Evolutionary conservation across 2,888 invertebrate genomes (phyloP).

Genomic region (Cryptus viduatorius): DNA sequence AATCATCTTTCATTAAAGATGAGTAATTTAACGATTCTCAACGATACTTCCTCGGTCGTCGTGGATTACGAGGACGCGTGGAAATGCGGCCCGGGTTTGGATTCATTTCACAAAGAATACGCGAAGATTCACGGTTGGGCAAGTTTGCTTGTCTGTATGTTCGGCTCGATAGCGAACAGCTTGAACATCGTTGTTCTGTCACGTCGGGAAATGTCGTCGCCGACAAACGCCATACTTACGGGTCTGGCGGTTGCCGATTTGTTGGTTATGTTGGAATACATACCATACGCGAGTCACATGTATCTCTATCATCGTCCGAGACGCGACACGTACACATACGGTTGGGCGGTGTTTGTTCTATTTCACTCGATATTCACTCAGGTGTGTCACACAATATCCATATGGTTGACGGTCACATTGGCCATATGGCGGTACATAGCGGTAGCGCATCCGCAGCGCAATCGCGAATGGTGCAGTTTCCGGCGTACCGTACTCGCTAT

Average conservation of each 20-base stretch:
- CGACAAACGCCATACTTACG: conserved; percentile 96
- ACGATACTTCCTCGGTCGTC: conserved; percentile 53
- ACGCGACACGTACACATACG: conserved; percentile 88
- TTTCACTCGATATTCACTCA: conserved; percentile 96
- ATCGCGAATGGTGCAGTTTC: conserved; percentile 93
- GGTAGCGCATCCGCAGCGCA: conserved; percentile 93
- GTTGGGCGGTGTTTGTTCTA: conserved; percentile 94
- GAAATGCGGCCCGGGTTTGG: conserved; percentile 87
- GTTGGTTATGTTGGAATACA: conserved; percentile 97
- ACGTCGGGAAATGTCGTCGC: conserved; percentile 95
- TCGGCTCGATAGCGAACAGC: conserved; percentile 96
- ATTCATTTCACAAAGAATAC: conserved; percentile 89
- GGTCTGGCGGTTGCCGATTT: conserved; percentile 96
- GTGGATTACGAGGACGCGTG: conserved; percentile 71
- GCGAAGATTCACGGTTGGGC: conserved; percentile 93
- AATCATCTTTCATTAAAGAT: conserved; percentile 41
- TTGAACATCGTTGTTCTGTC: conserved; percentile 96
- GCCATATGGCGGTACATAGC: conserved; percentile 97
- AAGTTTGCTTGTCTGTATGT: conserved; percentile 94
- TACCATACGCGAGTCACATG: conserved; percentile 94
- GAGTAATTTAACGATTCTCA: conserved; percentile 61
- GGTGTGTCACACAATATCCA: conserved; percentile 95
- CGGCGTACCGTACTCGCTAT: conserved; percentile 88
- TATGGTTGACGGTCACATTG: conserved; percentile 96
- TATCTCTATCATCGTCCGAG: conserved; percentile 88